These are phyloP conservation scores for Tuberolachnus salignus DNA, from an alignment of 2,888 invertebrate species.

Conservation along the genomic window DNA sequence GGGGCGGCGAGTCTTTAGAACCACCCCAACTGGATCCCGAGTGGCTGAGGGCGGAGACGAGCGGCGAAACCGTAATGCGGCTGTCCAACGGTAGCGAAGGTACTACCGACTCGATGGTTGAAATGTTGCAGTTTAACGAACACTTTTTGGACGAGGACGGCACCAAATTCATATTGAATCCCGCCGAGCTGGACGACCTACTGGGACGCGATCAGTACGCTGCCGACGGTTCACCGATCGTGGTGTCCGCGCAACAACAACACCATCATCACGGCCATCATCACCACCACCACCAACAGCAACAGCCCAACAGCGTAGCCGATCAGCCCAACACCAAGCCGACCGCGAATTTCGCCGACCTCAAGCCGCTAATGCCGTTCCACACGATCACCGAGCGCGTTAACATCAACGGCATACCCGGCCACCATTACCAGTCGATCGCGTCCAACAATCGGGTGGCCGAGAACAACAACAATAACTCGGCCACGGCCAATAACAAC, in stretches of 20 bases:
- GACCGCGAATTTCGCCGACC: conserved; percentile 76
- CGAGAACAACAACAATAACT: conserved; percentile 65
- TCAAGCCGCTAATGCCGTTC: conserved; percentile 85
- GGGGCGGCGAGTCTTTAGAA: conserved; percentile 52
- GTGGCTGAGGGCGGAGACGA: conserved; percentile 56
- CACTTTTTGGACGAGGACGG: conserved; percentile 54
- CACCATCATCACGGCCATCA: not conserved
- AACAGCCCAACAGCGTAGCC: conserved; percentile 58
- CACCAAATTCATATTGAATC: conserved; percentile 51
- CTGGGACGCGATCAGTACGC: conserved; percentile 54
- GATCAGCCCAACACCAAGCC: conserved; percentile 61
- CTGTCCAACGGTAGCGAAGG: conserved; percentile 53
- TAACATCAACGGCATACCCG: conserved; percentile 85
- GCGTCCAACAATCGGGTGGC: conserved; percentile 64
- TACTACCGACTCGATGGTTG: conserved; percentile 43
- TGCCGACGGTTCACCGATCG: conserved; percentile 45
- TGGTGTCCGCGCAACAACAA: conserved; percentile 28
- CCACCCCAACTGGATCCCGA: conserved; percentile 56
- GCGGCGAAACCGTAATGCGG: conserved; percentile 51
- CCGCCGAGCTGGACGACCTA: conserved; percentile 51
- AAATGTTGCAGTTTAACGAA: conserved; percentile 55
- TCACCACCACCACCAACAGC: conserved; percentile 36
- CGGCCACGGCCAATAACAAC: conserved; percentile 64
- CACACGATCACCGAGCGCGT: conserved; percentile 84
- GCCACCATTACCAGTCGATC: conserved; percentile 85